phyloP scores from a whole-genome alignment of 2,888 invertebrate genomes.

The Noctua fimbriata region DNA sequence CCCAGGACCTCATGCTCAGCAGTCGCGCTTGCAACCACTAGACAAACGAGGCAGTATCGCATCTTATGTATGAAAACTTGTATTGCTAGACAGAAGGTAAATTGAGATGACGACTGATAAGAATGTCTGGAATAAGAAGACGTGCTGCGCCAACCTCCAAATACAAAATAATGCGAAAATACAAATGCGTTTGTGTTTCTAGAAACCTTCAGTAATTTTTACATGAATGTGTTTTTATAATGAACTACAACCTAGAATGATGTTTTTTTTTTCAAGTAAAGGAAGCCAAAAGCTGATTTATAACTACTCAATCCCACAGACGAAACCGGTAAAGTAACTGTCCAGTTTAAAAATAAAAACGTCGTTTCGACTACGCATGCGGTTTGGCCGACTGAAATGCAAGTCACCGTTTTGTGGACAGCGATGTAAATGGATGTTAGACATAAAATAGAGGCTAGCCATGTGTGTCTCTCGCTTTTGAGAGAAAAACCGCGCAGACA shows the following conservation, averaged over 20 bases:
- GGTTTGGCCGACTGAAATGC: constrained; percentile 30
- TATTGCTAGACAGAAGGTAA: not conserved
- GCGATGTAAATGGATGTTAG: constrained; percentile 20
- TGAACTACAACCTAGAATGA: not conserved
- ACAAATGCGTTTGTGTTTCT: not conserved
- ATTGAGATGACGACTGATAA: not conserved
- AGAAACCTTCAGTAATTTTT: not conserved
- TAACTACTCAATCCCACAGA: not conserved
- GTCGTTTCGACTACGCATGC: not conserved
- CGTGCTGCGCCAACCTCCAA: not conserved
- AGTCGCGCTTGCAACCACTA: too few relatives aligned
- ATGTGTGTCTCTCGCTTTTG: constrained; percentile 2
- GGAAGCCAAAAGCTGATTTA: not conserved
- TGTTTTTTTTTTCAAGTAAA: not conserved
- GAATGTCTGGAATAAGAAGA: not conserved
- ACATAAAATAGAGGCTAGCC: constrained; percentile 12
- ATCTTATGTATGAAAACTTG: not conserved
- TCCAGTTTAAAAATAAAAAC: not conserved
- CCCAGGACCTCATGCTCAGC: too few relatives aligned
- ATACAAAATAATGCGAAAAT: not conserved
- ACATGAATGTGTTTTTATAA: too few relatives aligned
- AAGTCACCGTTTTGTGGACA: constrained; percentile 31
- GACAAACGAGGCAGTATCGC: too few relatives aligned
- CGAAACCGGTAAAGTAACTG: not conserved
- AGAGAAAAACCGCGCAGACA: not conserved